Percentiles rank a stretch among this genome's conserved stretches.
phyloP scores from a whole-genome alignment of 1,140 invertebrate species.

The Listronotus oregonensis region DNA sequence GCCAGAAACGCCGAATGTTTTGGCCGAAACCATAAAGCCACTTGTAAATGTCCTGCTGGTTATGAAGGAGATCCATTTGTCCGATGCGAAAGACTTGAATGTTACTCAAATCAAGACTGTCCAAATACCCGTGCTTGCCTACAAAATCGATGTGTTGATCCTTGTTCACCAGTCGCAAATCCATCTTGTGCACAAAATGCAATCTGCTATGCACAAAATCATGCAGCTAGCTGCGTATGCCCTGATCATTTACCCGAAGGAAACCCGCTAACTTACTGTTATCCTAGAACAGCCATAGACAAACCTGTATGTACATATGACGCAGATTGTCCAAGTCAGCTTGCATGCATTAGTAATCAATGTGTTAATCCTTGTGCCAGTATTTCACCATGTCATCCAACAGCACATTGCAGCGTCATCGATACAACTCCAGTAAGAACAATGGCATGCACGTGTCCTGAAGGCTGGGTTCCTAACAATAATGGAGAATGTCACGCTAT shows the following conservation, averaged over 20 bases:
- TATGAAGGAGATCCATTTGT: constrained; percentile 76
- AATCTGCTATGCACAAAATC: constrained; percentile 76
- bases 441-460: constrained; percentile 83
- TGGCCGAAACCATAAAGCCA: constrained; percentile 73
- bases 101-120: constrained; percentile 76
- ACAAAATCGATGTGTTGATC: constrained; percentile 73
- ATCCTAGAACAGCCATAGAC: constrained; percentile 59
- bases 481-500: constrained; percentile 76
- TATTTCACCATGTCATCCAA: constrained; percentile 72
- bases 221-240: constrained; percentile 75
- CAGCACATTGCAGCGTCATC: constrained; percentile 75
- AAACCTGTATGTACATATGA: constrained; percentile 78
- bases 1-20: constrained; percentile 82
- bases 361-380: constrained; percentile 79
- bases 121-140: constrained; percentile 72
- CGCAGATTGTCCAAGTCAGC: constrained; percentile 75
- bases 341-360: constrained; percentile 78
- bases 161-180: constrained; percentile 66
- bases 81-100: constrained; percentile 79
- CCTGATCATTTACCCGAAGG: constrained; percentile 74
- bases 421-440: constrained; percentile 82
- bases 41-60: constrained; percentile 75
- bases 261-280: constrained; percentile 78
- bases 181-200: constrained; percentile 80
- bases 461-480: constrained; percentile 78